Conservation (phyloP, 2,888 invertebrate genomes). For the Pterobdella sp. region DNA sequence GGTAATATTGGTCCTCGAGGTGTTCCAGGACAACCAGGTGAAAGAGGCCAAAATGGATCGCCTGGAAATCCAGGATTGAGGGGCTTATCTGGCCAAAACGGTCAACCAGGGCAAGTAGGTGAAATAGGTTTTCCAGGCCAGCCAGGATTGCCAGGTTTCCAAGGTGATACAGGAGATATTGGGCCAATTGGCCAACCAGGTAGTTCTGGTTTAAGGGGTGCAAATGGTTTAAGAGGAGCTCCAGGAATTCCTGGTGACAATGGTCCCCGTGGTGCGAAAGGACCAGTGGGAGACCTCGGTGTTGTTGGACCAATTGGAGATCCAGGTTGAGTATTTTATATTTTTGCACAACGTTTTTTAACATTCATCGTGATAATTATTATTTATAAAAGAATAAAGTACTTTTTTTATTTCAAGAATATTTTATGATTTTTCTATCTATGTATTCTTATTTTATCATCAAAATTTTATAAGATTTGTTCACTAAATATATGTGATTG, state of each 20-base stretch:
- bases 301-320: constrained; percentile 3
- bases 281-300: neutral
- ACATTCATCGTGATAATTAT: too few relatives aligned
- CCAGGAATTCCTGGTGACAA: neutral
- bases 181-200: constrained; percentile 7
- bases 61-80: neutral
- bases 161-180: neutral
- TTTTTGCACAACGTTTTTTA: neutral
- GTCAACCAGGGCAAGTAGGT: neutral
- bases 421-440: neutral
- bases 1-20: neutral
- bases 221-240: neutral
- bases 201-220: neutral
- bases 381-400: too few relatives aligned
- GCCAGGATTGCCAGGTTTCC: neutral
- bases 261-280: constrained; percentile 3
- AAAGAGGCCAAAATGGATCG: neutral
- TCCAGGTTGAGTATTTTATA: neutral
- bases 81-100: neutral
- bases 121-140: neutral
- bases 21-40: constrained; percentile 1
- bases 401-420: neutral
- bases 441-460: neutral
- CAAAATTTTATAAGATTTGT: neutral
- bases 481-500: neutral